Conservation (phyloP, 2,888 invertebrate species). For the Agriopis aurantiaria region DNA sequence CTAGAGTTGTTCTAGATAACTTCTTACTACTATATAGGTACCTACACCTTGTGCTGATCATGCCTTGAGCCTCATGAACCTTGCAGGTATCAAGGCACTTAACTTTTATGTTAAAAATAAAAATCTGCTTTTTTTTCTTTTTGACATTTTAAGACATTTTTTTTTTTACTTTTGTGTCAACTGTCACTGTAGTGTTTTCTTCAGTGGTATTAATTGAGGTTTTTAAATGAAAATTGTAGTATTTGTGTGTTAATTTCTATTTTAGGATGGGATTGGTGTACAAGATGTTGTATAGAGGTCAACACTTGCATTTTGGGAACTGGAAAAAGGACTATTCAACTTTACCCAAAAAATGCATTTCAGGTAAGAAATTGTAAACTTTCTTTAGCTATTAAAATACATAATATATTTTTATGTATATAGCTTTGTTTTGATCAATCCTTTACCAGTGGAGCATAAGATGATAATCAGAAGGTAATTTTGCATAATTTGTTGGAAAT, state of each 20-base stretch:
- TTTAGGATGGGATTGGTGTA: conserved; percentile 40
- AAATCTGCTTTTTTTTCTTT: conserved; percentile 25
- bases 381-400: background rate
- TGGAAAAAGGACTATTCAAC: conserved; percentile 25
- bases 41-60: background rate
- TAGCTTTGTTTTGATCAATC: conserved; percentile 13
- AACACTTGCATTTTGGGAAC: conserved; percentile 14
- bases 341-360: conserved; percentile 19
- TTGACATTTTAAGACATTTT: conserved; percentile 43
- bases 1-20: background rate
- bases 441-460: background rate
- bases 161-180: conserved; percentile 61
- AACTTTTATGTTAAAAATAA: conserved; percentile 1
- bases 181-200: conserved; percentile 54
- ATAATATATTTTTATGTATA: background rate
- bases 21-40: no score
- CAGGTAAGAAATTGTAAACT: conserved; percentile 34
- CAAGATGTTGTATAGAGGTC: conserved; percentile 35
- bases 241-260: conserved; percentile 33
- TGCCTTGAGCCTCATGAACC: background rate
- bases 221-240: conserved; percentile 30
- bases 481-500: background rate
- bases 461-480: background rate
- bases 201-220: conserved; percentile 34
- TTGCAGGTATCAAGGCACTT: background rate